Conservation (phyloP, 2,888 invertebrate species). For the Diplolepis rosae region DNA sequence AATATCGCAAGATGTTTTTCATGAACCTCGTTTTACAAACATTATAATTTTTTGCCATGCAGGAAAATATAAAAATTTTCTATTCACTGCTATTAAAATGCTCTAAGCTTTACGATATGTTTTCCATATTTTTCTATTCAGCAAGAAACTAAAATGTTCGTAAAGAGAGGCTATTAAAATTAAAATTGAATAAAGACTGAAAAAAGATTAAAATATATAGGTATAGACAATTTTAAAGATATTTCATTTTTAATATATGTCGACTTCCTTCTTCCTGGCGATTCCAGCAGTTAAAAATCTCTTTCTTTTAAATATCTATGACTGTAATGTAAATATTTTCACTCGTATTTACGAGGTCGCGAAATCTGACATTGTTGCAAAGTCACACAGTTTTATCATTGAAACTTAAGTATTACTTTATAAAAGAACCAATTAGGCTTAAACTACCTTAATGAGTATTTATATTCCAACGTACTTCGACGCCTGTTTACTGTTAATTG, state of each 20-base stretch:
- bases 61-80: too few relatives aligned
- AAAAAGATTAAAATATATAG: too few relatives aligned
- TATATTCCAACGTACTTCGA: background rate
- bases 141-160: too few relatives aligned
- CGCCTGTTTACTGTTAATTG: constrained; percentile 12
- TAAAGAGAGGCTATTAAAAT: background rate
- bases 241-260: too few relatives aligned
- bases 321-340: background rate
- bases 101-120: too few relatives aligned
- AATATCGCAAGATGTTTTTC: too few relatives aligned
- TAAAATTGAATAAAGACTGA: background rate
- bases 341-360: background rate
- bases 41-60: too few relatives aligned
- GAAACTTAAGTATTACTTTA: background rate
- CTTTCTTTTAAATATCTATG: background rate
- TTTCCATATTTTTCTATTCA: too few relatives aligned
- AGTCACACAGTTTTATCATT: constrained; percentile 11
- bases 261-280: background rate
- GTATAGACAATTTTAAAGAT: too few relatives aligned
- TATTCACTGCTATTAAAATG: too few relatives aligned
- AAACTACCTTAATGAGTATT: constrained; percentile 2
- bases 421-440: constrained; percentile 17
- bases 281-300: background rate
- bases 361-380: background rate
- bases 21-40: too few relatives aligned